phyloP scores from a whole-genome alignment of 2,113 vertebrate species.

The Calyptomena viridis region DNA sequence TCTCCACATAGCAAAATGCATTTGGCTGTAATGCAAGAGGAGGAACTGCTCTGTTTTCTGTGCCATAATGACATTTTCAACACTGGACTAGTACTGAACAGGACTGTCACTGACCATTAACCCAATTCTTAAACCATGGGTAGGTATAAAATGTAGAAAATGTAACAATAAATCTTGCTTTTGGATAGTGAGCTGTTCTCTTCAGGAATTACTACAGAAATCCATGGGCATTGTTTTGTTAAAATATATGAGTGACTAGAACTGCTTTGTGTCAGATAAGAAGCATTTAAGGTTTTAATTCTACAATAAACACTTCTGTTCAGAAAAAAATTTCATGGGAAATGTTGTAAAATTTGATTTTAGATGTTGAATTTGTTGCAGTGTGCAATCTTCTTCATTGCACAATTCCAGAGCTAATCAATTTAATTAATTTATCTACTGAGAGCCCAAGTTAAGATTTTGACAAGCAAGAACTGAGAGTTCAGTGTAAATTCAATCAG shows the following conservation, averaged over 20 bases:
- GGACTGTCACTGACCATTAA: background rate
- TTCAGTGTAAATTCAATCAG: background rate
- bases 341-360: background rate
- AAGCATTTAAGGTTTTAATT: background rate
- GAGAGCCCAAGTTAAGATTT: background rate
- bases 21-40: no score
- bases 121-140: background rate
- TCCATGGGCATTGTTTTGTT: background rate
- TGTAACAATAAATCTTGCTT: background rate
- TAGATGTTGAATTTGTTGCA: background rate
- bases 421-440: background rate
- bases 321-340: background rate
- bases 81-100: background rate
- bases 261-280: background rate
- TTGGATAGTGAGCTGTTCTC: background rate
- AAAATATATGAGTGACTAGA: background rate
- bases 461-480: background rate
- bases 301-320: background rate
- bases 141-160: background rate
- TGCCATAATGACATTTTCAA: background rate
- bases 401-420: background rate
- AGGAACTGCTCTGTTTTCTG: background rate
- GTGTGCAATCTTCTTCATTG: background rate
- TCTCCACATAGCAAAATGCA: background rate
- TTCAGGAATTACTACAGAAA: conserved; percentile 1